Conservation (phyloP, 2,113 vertebrate species). For the Phainopepla nitens region DNA sequence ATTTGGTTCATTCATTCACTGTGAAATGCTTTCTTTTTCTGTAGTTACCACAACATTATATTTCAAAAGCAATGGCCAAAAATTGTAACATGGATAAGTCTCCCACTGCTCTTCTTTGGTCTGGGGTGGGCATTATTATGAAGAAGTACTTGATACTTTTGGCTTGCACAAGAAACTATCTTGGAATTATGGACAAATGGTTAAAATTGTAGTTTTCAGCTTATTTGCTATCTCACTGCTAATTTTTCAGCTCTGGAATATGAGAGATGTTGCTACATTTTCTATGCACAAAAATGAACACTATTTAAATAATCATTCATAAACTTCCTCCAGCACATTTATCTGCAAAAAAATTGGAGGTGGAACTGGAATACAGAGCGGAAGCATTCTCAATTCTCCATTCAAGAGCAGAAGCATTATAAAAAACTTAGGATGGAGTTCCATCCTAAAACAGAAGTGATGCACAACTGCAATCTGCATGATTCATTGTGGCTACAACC, state of each 20-base stretch:
- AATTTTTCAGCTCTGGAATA: not conserved
- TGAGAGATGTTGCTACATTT: not conserved
- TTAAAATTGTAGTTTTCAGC: not conserved
- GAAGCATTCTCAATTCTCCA: not conserved
- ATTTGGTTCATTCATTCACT: slow-evolving; percentile 23
- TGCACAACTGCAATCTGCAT: not conserved
- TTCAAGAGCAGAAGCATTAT: not conserved
- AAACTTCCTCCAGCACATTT: not conserved
- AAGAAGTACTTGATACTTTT: not conserved
- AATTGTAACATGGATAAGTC: not conserved
- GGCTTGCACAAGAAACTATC: not conserved
- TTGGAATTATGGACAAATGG: not conserved
- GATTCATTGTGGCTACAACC: not conserved
- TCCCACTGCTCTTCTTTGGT: not conserved
- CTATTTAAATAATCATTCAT: not conserved
- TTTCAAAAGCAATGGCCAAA: not conserved
- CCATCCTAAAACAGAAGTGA: not conserved
- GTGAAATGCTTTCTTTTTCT: slow-evolving; percentile 13
- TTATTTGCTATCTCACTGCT: not conserved
- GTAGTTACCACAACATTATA: slow-evolving; percentile 13
- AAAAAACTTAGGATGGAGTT: not conserved
- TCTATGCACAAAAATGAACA: not conserved
- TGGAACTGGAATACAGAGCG: not conserved
- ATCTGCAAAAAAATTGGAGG: not conserved
- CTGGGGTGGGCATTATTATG: not conserved